These are phyloP conservation scores for Myocastor coypus DNA, from an alignment of 2,113 vertebrate genomes.

Conservation along the genomic window DNA sequence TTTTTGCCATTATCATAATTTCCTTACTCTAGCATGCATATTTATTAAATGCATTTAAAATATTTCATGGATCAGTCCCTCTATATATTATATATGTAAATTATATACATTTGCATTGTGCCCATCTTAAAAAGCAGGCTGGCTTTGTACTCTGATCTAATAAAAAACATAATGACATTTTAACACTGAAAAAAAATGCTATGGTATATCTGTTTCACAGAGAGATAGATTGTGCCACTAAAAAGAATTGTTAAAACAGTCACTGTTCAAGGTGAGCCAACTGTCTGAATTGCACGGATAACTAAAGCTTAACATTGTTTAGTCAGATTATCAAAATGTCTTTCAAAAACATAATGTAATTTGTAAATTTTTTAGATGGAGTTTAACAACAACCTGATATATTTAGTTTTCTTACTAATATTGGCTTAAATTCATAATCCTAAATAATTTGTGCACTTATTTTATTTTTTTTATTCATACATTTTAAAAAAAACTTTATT, in stretches of 20 bases:
- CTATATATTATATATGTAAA: background rate
- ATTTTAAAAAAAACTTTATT: too few relatives aligned
- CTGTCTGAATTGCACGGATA: slow-evolving; percentile 45
- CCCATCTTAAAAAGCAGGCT: slow-evolving; percentile 32
- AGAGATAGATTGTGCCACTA: background rate
- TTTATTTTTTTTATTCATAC: background rate
- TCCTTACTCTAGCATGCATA: background rate
- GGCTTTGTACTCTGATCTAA: slow-evolving; percentile 26
- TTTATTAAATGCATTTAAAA: slow-evolving; percentile 38
- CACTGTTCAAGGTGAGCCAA: slow-evolving; percentile 1
- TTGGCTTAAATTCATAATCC: slow-evolving; percentile 62
- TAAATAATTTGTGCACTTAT: slow-evolving; percentile 41
- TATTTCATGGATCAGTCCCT: slow-evolving; percentile 9
- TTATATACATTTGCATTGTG: slow-evolving; percentile 17
- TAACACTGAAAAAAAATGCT: background rate
- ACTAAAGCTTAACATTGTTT: slow-evolving; percentile 40
- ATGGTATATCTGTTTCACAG: background rate
- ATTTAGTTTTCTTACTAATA: slow-evolving; percentile 51
- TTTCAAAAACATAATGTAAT: slow-evolving; percentile 76
- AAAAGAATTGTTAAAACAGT: slow-evolving; percentile 15
- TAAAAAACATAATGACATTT: slow-evolving; percentile 15
- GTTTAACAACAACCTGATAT: slow-evolving; percentile 56
- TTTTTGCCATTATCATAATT: background rate
- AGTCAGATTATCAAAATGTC: slow-evolving; percentile 51
- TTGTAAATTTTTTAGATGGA: slow-evolving; percentile 68